phyloP scores from a whole-genome alignment of 2,113 vertebrate species.

The Pituophis catenifer region DNA sequence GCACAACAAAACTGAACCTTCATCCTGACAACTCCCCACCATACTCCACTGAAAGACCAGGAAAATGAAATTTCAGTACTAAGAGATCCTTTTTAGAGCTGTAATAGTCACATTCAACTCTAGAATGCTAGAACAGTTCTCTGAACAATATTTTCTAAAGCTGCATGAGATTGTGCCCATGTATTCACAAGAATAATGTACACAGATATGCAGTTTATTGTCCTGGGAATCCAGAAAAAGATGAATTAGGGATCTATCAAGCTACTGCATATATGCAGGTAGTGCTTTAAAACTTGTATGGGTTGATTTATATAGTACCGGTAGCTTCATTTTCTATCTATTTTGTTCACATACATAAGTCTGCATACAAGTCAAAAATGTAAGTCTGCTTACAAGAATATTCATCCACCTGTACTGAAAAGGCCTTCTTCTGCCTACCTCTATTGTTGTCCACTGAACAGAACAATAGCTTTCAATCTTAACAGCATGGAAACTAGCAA shows the following conservation, averaged over 20 bases:
- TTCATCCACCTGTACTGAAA: background rate
- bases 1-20: background rate
- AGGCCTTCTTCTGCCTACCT: background rate
- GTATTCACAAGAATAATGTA: background rate
- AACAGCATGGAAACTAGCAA: background rate
- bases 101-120: background rate
- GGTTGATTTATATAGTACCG: background rate
- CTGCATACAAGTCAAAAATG: background rate
- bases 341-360: background rate
- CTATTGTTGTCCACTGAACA: background rate
- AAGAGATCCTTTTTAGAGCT: background rate
- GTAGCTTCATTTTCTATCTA: background rate
- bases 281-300: background rate
- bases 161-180: conserved; percentile 40
- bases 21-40: background rate
- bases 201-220: conserved; percentile 42
- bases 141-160: conserved; percentile 50
- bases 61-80: conserved; percentile 15
- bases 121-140: background rate
- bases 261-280: conserved; percentile 46
- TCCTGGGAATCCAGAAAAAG: conserved; percentile 62
- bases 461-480: background rate
- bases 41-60: conserved; percentile 31
- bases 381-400: background rate
- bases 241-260: conserved; percentile 62